Evolutionary conservation across 2,113 vertebrate species (phyloP).

Genomic region (Rhinichthys klamathensis): DNA sequence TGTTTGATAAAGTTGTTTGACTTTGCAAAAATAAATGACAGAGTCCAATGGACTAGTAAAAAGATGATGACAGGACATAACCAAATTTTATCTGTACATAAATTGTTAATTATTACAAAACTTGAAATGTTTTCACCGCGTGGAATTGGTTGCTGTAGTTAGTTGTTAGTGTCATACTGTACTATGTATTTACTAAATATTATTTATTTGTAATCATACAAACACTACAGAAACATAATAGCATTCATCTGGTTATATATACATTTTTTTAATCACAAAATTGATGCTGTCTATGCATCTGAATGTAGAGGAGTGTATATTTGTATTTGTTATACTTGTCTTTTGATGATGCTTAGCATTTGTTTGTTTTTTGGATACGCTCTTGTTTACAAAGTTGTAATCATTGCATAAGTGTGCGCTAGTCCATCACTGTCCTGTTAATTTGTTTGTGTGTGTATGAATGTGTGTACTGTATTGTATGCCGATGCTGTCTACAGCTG

Average conservation of each 20-base stretch:
- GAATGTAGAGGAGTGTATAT: not conserved
- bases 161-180: not conserved
- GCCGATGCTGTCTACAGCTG: constrained; percentile 20
- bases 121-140: not conserved
- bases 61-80: not conserved
- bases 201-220: too few relatives aligned
- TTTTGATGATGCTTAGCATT: not conserved
- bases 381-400: constrained; percentile 26
- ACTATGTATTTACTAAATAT: not conserved
- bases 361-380: not conserved
- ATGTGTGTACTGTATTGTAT: constrained; percentile 26
- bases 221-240: not conserved
- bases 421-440: not conserved
- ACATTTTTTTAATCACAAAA: not conserved
- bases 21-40: not conserved
- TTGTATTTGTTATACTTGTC: not conserved
- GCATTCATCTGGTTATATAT: not conserved
- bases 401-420: not conserved
- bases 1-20: not conserved
- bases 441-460: constrained; percentile 19
- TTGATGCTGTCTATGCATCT: not conserved
- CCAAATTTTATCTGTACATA: not conserved
- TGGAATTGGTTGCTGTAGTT: not conserved
- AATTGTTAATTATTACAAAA: not conserved
- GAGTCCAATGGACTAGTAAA: not conserved